Conservation (phyloP, 2,888 invertebrate species). For the Baccha elongata region DNA sequence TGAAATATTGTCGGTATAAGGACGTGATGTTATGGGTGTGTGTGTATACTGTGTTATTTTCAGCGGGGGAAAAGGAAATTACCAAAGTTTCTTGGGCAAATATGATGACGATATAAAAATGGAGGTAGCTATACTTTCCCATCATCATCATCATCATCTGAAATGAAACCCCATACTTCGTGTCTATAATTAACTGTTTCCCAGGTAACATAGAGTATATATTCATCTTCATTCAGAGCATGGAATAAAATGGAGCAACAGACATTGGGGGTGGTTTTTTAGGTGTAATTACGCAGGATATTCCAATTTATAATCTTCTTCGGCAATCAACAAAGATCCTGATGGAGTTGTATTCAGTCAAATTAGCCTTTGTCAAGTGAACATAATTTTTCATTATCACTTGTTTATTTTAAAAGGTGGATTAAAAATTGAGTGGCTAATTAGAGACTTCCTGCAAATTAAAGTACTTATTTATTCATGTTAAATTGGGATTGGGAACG, state of each 20-base stretch:
- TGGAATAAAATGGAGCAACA: constrained; percentile 14
- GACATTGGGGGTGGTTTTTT: constrained; percentile 38
- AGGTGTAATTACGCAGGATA: constrained; percentile 59
- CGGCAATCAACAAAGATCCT: constrained; percentile 32
- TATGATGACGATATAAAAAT: constrained; percentile 25
- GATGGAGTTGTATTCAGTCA: constrained; percentile 10
- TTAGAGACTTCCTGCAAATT: neutral
- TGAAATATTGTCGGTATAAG: constrained; percentile 55
- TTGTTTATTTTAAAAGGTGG: neutral
- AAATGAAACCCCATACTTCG: neutral
- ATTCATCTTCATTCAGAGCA: constrained; percentile 4
- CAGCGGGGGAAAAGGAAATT: constrained; percentile 52
- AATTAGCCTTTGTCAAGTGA: constrained; percentile 32
- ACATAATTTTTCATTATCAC: constrained; percentile 6
- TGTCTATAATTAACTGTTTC: constrained; percentile 57
- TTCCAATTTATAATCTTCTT: constrained; percentile 48
- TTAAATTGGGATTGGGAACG: too few species aligned
- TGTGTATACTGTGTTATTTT: neutral
- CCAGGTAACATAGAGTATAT: neutral
- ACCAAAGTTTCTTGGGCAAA: constrained; percentile 50
- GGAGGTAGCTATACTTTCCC: neutral
- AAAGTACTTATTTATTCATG: neutral
- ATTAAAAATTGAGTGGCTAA: neutral
- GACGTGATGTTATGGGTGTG: constrained; percentile 34
- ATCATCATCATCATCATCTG: neutral